Conservation (phyloP, 2,113 vertebrate species). For the Nothocercus nigrocapillus region DNA sequence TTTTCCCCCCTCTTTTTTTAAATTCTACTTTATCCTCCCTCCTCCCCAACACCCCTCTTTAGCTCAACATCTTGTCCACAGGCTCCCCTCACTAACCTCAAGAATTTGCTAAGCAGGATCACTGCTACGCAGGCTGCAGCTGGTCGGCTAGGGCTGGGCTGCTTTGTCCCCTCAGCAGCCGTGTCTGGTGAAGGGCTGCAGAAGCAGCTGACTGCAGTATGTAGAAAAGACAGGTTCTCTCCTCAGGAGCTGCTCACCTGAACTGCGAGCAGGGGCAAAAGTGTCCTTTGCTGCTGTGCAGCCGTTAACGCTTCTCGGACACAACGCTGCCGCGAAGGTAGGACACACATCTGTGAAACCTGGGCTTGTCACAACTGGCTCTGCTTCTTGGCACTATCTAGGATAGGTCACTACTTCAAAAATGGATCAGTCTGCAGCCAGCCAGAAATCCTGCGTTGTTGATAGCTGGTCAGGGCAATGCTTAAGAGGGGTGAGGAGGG, state of each 20-base stretch:
- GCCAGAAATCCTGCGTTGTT: background rate
- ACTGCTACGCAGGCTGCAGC: background rate
- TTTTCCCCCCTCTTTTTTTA: background rate
- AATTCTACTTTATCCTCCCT: background rate
- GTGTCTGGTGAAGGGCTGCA: background rate
- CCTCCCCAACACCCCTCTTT: background rate
- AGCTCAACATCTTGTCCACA: background rate
- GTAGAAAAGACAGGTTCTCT: background rate
- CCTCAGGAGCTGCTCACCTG: background rate
- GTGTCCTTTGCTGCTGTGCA: background rate
- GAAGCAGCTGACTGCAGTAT: background rate
- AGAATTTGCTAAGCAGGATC: too few relatives aligned
- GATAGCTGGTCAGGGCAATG: background rate
- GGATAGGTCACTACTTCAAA: background rate
- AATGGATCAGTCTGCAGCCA: background rate
- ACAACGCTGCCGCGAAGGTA: background rate
- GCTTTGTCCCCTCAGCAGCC: background rate
- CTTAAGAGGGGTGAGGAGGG: background rate
- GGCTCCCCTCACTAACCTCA: background rate
- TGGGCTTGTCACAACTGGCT: background rate
- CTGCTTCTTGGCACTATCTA: background rate
- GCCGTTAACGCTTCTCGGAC: background rate
- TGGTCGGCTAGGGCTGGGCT: rapidly evolving
- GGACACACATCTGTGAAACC: rapidly evolving
- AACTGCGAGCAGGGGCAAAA: background rate